A percentile compares a stretch with the other conserved stretches of the same genome.
These are phyloP conservation scores for Megalurothrips usitatus DNA, from an alignment of 2,888 invertebrate genomes.

Conservation along the genomic window DNA sequence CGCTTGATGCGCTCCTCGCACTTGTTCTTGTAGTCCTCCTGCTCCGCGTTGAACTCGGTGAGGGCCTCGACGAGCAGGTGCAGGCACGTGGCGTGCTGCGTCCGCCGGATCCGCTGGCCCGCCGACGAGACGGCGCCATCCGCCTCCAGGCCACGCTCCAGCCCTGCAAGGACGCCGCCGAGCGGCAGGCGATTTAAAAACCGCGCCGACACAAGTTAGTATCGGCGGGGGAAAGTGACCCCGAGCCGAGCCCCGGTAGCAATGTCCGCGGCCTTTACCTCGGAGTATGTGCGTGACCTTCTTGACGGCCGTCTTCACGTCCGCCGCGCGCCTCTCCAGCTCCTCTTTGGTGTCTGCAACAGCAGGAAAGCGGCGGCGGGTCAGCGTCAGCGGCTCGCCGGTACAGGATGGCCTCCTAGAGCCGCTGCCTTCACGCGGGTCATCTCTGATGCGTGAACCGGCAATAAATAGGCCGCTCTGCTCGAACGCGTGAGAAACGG, in stretches of 20 bases:
- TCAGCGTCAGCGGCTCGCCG: too few species aligned
- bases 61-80: constrained; percentile 56
- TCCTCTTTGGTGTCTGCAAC: constrained; percentile 57
- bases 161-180: not conserved
- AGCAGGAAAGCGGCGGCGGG: not conserved
- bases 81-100: constrained; percentile 53
- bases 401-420: too few species aligned
- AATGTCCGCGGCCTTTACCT: constrained; percentile 41
- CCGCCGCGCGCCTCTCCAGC: constrained; percentile 55
- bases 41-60: constrained; percentile 56
- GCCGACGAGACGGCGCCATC: constrained; percentile 37
- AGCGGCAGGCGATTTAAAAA: not conserved
- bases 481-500: too few species aligned
- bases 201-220: not conserved
- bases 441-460: too few species aligned
- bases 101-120: constrained; percentile 42
- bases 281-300: constrained; percentile 40
- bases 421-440: too few species aligned
- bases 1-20: constrained; percentile 56
- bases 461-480: too few species aligned
- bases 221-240: not conserved
- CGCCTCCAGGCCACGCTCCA: constrained; percentile 1
- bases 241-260: constrained; percentile 31
- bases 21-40: constrained; percentile 55
- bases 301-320: constrained; percentile 41